Conservation (phyloP, 1,140 invertebrate species). For the Holotrichia oblita region DNA sequence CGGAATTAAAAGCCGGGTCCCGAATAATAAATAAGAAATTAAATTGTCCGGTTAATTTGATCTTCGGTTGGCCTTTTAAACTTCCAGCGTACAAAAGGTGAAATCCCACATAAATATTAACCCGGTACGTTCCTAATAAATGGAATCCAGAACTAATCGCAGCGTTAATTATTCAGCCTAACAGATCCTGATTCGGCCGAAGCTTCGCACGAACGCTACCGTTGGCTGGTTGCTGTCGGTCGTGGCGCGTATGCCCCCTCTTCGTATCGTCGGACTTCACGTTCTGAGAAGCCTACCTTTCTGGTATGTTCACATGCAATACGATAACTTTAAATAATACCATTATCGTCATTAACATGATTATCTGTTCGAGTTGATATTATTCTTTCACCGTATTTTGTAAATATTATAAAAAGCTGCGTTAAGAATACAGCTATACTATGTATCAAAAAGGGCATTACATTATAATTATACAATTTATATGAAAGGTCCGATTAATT, state of each 20-base stretch:
- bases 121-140: slow-evolving; percentile 29
- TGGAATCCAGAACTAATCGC: slow-evolving; percentile 36
- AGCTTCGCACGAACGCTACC: slow-evolving; percentile 2
- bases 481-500: too few relatives aligned
- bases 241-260: background rate
- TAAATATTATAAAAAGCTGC: slow-evolving; percentile 6
- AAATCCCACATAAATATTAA: slow-evolving; percentile 37
- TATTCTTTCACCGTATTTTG: background rate
- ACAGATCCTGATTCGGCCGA: slow-evolving; percentile 32
- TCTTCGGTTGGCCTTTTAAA: slow-evolving; percentile 36
- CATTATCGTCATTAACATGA: background rate
- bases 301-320: background rate
- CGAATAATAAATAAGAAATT: slow-evolving; percentile 37
- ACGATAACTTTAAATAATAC: slow-evolving; percentile 12
- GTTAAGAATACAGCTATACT: background rate
- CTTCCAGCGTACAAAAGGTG: slow-evolving; percentile 29
- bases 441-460: too few relatives aligned
- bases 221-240: too few relatives aligned
- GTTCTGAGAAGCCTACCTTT: background rate
- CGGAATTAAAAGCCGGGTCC: slow-evolving; percentile 29
- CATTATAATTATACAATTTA: too few relatives aligned
- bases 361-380: background rate
- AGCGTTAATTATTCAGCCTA: slow-evolving; percentile 29
- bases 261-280: background rate
- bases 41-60: slow-evolving; percentile 36